phyloP scores from a whole-genome alignment of 2,797 vertebrate genomes.

The Setipinna tenuifilis region DNA sequence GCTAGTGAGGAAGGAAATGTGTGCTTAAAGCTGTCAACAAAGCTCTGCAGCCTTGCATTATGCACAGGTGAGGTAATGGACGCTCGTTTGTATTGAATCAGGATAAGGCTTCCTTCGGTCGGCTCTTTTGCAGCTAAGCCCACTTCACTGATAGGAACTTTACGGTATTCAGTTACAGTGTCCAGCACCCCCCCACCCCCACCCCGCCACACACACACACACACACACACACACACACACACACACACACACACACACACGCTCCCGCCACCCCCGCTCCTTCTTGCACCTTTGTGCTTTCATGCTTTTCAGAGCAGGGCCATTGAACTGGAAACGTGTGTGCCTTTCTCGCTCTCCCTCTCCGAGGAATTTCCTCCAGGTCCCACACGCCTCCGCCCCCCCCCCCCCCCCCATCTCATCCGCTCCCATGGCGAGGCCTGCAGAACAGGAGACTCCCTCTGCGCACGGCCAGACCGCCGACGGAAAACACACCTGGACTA shows the following conservation, averaged over 20 bases:
- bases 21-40: not conserved
- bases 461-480: not conserved
- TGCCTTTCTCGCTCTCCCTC: not conserved
- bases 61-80: not conserved
- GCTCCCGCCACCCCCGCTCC: no score
- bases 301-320: not conserved
- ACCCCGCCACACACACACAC: no score
- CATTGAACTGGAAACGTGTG: not conserved
- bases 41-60: not conserved
- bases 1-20: no score
- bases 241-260: no score
- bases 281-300: not conserved
- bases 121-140: not conserved
- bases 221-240: no score
- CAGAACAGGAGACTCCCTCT: not conserved
- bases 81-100: not conserved
- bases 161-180: not conserved
- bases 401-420: not conserved
- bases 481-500: not conserved
- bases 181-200: not conserved
- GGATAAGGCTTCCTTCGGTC: not conserved
- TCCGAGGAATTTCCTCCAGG: not conserved
- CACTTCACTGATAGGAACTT: not conserved
- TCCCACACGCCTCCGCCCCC: not conserved
- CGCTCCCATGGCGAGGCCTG: not conserved